Evolutionary conservation across 2,888 invertebrate genomes (phyloP), one percentile per base, ranked within the genome.

Genomic region (Drosophila picticornis): DNA sequence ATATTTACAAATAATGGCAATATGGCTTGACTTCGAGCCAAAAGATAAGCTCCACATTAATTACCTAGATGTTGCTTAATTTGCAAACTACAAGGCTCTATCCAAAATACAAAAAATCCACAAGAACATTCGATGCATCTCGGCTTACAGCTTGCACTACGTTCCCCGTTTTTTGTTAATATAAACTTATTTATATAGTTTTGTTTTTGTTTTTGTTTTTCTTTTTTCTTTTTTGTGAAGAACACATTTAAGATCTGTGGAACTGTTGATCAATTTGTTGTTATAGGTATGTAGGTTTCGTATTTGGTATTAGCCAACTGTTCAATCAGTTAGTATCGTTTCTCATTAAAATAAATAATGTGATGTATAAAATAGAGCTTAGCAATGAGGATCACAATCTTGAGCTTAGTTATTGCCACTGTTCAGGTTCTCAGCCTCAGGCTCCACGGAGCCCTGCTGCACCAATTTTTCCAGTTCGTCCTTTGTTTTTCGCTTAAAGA

Each of bases 401-500:
- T 62, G 38, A 55, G 69, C 65, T 75, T 79, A 90, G 70, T 87
- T 83, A 51, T 68, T 78, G 38, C 65, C 91, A 57, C 85, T 81
- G 65, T 91, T 91, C 5, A 92, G 82, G 74, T 90, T 91, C 67
- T 93, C 91, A 16, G 89, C 90, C 63, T 92, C 93, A 16, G 91
- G 90, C 59, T 90, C 91, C 36, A 74, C 83, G 76, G 88, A 80
- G 68, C 82, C 86, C 66, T 92, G 91, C 27, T 91, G 84, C 31
- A 91, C 90, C 66, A 94, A 81, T 60, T 93, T 92, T 72, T 94
- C 92, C 80, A 94, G 87, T 84, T 94, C 93, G 55, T 94, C 93
- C 84, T 94, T 94, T 65, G 91, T 93, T 25, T 91, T 83, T 52
- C 94, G 92, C 63, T 93, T 93, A 75, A 94, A 94, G 92, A 94